Conservation (phyloP, 1,140 invertebrate genomes). For the Triops cancriformis region DNA sequence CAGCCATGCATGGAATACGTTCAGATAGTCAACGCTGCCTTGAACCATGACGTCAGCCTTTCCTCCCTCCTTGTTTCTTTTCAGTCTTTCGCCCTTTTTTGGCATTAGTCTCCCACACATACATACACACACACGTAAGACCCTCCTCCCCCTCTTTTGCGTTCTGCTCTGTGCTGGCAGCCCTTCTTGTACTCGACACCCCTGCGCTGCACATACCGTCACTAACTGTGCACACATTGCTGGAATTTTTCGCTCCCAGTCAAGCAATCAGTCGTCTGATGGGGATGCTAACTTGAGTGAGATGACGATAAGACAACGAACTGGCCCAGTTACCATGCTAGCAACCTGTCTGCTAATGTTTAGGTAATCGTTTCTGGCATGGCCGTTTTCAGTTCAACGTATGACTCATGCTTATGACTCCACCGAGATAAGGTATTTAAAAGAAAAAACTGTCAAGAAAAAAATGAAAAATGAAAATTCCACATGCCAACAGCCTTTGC, state of each 20-base stretch:
- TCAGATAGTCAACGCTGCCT: background rate
- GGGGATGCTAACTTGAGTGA: slow-evolving; percentile 1
- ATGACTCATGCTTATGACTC: slow-evolving; percentile 5
- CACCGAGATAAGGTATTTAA: background rate
- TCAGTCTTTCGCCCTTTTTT: background rate
- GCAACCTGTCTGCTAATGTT: background rate
- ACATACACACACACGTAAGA: background rate
- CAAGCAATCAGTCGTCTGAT: slow-evolving; percentile 4
- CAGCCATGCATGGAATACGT: background rate
- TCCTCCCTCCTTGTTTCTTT: background rate
- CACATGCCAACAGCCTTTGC: background rate
- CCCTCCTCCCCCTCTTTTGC: background rate
- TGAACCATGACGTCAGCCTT: background rate
- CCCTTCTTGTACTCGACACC: background rate
- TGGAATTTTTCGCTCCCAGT: background rate
- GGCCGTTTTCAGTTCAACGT: background rate
- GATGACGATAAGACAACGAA: background rate
- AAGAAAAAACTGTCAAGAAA: background rate
- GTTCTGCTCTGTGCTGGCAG: too few species aligned
- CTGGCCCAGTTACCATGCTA: background rate
- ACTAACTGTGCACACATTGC: background rate
- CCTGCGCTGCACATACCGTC: background rate
- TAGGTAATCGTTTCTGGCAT: background rate
- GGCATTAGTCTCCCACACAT: background rate
- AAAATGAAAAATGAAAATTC: background rate